phyloP scores from a whole-genome alignment of 1,140 invertebrate species.

The Hesperophylax magnus region DNA sequence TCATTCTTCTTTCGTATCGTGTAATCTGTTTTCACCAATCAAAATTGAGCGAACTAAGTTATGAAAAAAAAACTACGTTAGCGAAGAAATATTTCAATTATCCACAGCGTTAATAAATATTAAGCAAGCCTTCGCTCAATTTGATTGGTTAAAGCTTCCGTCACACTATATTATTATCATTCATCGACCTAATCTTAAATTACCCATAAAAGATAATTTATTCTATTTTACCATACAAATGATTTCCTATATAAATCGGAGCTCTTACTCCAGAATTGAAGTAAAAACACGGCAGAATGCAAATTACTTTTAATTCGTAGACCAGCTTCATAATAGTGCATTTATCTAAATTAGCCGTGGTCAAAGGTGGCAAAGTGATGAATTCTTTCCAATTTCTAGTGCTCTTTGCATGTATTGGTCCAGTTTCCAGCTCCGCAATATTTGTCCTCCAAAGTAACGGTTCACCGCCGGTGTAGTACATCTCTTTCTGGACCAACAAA shows the following conservation, averaged over 20 bases:
- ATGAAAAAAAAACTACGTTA: no score
- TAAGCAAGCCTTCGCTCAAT: no score
- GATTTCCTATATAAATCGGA: background rate
- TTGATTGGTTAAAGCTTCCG: no score
- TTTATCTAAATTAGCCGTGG: background rate
- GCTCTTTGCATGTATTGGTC: background rate
- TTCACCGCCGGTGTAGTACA: background rate
- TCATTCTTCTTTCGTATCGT: no score
- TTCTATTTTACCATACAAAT: no score
- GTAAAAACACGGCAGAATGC: background rate
- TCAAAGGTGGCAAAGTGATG: background rate
- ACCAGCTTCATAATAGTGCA: background rate
- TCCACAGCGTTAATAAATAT: no score
- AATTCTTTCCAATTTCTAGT: background rate
- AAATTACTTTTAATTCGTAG: slow-evolving; percentile 14
- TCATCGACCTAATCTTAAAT: no score
- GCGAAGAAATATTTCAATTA: no score
- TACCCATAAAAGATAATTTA: no score
- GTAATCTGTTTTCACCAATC: no score
- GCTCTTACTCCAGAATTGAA: background rate
- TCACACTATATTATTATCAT: no score
- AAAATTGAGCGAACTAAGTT: no score
- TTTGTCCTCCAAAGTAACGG: background rate
- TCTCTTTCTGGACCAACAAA: background rate
- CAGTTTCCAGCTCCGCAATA: background rate